Evolutionary conservation across 2,888 invertebrate species (phyloP).

Genomic region (Chloromyia formosa): DNA sequence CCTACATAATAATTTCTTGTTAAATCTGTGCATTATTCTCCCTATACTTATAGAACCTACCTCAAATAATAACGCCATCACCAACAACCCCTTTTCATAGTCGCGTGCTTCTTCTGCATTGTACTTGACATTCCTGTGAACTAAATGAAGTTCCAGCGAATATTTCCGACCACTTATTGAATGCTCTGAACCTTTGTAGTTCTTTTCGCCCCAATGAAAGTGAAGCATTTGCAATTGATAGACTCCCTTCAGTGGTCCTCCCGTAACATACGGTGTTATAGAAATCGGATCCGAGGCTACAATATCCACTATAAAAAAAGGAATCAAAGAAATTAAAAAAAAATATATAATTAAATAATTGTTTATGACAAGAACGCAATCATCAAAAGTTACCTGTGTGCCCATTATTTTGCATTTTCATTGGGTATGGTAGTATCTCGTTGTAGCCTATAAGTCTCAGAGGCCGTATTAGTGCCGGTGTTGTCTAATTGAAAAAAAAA

Average conservation of each 20-base stretch:
- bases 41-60: no score
- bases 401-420: slow-evolving; percentile 74
- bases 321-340: no score
- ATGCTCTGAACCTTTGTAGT: slow-evolving; percentile 80
- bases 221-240: slow-evolving; percentile 78
- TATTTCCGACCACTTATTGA: slow-evolving; percentile 77
- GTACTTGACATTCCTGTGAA: slow-evolving; percentile 80
- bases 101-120: slow-evolving; percentile 71
- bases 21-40: no score
- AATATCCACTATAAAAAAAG: not conserved
- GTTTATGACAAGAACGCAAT: no score
- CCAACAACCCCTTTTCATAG: slow-evolving; percentile 79
- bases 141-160: slow-evolving; percentile 84
- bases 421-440: slow-evolving; percentile 67
- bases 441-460: not conserved
- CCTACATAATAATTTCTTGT: no score
- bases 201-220: slow-evolving; percentile 80
- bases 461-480: not conserved
- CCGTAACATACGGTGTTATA: slow-evolving; percentile 74
- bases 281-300: not conserved
- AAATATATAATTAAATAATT: no score
- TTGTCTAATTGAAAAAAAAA: not conserved
- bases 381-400: slow-evolving; percentile 79
- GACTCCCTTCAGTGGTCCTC: slow-evolving; percentile 72
- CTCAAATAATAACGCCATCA: slow-evolving; percentile 82